Conservation (phyloP, 2,113 vertebrate genomes). For the Benitochromis conjunctus region DNA sequence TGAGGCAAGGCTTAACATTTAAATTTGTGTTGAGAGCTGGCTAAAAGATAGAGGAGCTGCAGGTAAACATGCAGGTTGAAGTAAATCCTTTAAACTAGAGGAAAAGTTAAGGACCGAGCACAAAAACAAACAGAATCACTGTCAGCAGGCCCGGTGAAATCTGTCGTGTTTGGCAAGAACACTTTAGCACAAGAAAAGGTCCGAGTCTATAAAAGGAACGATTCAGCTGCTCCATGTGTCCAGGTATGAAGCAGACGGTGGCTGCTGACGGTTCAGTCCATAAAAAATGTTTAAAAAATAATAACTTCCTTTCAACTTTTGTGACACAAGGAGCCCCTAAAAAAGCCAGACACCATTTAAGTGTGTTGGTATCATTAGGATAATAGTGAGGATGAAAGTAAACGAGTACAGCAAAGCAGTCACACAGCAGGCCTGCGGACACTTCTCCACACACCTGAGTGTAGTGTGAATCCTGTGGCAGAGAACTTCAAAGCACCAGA, state of each 20-base stretch:
- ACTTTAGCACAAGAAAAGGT: not conserved
- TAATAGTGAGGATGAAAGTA: not conserved
- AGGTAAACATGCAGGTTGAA: constrained; percentile 11
- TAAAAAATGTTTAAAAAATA: constrained; percentile 5
- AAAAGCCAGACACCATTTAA: not conserved
- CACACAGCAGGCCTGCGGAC: not conserved
- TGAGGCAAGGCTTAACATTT: constrained; percentile 2
- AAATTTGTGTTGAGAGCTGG: not conserved
- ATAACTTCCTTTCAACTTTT: not conserved
- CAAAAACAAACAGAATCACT: not conserved
- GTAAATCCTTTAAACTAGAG: not conserved
- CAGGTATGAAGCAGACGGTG: not conserved
- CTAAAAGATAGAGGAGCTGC: not conserved
- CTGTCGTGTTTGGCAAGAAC: constrained; percentile 3
- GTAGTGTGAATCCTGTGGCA: constrained; percentile 17
- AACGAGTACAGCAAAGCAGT: not conserved
- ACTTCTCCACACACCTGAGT: not conserved
- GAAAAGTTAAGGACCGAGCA: not conserved
- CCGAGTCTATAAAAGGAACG: not conserved
- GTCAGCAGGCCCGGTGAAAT: not conserved
- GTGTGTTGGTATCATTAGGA: not conserved
- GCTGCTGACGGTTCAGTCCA: not conserved
- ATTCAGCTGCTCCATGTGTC: not conserved
- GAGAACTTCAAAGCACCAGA: constrained; percentile 15
- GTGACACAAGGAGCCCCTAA: not conserved